Conservation (phyloP, 2,888 invertebrate genomes). For the Agrochola lota region DNA sequence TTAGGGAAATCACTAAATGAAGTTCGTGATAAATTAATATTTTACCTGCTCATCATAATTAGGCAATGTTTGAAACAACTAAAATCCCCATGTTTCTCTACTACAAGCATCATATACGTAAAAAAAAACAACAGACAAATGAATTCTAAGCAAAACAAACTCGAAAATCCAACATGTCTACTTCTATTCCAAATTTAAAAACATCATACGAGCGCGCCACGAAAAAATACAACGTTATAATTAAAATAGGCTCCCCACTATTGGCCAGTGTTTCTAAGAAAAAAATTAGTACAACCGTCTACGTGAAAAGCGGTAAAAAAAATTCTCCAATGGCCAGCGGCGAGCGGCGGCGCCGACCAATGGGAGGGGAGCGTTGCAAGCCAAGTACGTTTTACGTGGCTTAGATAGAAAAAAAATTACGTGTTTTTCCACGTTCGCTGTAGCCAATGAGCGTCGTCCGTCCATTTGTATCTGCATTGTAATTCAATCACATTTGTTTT, state of each 20-base stretch:
- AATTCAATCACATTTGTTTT: conserved; percentile 79
- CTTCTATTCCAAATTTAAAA: conserved; percentile 67
- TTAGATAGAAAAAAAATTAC: conserved; percentile 87
- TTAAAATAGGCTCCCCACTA: conserved; percentile 86
- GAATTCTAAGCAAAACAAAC: conserved; percentile 48
- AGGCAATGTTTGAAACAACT: not conserved
- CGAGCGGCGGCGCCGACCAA: conserved; percentile 79
- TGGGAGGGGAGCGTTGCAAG: conserved; percentile 75
- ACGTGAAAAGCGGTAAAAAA: conserved; percentile 89
- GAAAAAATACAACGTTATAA: conserved; percentile 81
- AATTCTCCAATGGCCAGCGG: conserved; percentile 84
- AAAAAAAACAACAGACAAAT: conserved; percentile 22
- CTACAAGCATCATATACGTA: not conserved
- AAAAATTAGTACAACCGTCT: conserved; percentile 84
- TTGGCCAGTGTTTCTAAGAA: conserved; percentile 87
- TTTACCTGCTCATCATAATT: conserved; percentile 26
- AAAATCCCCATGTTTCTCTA: not conserved
- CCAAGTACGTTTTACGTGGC: conserved; percentile 88
- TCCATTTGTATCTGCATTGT: conserved; percentile 81
- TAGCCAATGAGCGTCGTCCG: conserved; percentile 82
- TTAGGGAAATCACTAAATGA: conserved; percentile 21
- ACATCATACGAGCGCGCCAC: conserved; percentile 64
- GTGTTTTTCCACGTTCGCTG: conserved; percentile 87
- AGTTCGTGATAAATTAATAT: not conserved
- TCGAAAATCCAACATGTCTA: conserved; percentile 56